Base-by-base conservation (phyloP, 2,888 invertebrate genomes). In the Aplocera efformata region DNA sequence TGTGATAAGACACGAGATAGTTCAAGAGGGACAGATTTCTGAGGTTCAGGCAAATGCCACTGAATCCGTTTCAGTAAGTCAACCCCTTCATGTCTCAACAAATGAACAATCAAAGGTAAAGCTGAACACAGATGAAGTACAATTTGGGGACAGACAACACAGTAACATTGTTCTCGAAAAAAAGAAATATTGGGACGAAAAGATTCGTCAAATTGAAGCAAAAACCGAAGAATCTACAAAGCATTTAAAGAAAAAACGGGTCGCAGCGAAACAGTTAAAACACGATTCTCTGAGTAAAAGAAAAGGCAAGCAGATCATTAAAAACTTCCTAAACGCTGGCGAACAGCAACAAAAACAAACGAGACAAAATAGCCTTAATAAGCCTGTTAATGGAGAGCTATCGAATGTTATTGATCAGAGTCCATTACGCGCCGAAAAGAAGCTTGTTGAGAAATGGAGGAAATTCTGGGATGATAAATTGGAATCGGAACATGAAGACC, bases 31-130 rank as follows among this genome's bases (percentile, higher is more conserved):
- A 66, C 67, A 62, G 88, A 88, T 86, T 89, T 89, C 88, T 83
- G 85, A 84, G 83, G 80, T 88, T 89, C 88, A 89, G 88, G 56
- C 72, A 71, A 78, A 72, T 74, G 79, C 70, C 74, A 80, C 86
- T 89, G 89, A 89, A 86, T 88, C 80, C 66, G 67, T 74, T 77
- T 85, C 84, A 86, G 88, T 60, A 88, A 88, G 86, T 88, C 86
- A 72, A 59, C 58, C 63, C 83, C 84, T 86, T 85, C 80, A 60
- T 47, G 50, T 54, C 43, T 37, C 62, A 42, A 41, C 57, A 32
- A 50, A 51, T 20, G 53, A 68, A 36, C 43, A 57, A 36, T 26
- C 43, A 39, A 41, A 56, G 37, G 48, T 56, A 26, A 30, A 53
- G 21, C 35, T 13, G 6, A 48, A 38, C 34, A 64, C 52, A 42